Evolutionary conservation across 2,888 invertebrate genomes (phyloP).

Genomic region (Glaucopsyche alexis): DNA sequence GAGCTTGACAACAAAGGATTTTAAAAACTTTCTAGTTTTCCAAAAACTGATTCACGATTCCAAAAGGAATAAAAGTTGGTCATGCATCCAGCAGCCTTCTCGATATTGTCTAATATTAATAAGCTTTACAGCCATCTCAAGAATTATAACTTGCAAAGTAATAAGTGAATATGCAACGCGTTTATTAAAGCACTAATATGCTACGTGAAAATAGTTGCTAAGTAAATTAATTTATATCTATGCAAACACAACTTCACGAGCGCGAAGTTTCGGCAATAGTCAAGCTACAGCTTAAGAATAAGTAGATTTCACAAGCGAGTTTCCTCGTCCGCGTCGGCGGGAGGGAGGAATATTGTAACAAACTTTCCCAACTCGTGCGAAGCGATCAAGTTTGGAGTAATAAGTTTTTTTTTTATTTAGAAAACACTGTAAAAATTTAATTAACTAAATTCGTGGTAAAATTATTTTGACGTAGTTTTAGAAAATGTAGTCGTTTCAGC

Average conservation of each 20-base stretch:
- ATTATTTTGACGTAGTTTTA: background rate
- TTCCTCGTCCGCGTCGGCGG: conserved; percentile 6
- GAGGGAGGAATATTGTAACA: conserved; percentile 13
- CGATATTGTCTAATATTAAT: background rate
- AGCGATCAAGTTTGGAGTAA: conserved; percentile 23
- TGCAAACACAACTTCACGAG: conserved; percentile 21
- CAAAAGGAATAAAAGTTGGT: background rate
- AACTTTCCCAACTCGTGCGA: conserved; percentile 17
- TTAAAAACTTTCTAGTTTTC: too few species aligned
- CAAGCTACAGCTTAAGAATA: conserved; percentile 28
- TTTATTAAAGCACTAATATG: background rate
- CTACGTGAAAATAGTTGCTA: conserved; percentile 8
- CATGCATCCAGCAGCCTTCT: background rate
- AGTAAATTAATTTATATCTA: conserved; percentile 30
- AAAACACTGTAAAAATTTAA: conserved; percentile 12
- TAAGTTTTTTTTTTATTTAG: conserved; percentile 24
- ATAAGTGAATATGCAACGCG: conserved; percentile 5
- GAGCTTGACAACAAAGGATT: too few species aligned
- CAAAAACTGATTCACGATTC: background rate
- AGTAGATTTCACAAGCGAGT: conserved; percentile 29
- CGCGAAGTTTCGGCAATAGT: conserved; percentile 29
- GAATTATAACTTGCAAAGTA: background rate
- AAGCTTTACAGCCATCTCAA: background rate
- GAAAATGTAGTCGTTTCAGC: too few species aligned
- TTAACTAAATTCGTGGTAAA: background rate